These are phyloP conservation scores for Timema podura DNA, from an alignment of 2,888 invertebrate genomes.

Conservation along the genomic window DNA sequence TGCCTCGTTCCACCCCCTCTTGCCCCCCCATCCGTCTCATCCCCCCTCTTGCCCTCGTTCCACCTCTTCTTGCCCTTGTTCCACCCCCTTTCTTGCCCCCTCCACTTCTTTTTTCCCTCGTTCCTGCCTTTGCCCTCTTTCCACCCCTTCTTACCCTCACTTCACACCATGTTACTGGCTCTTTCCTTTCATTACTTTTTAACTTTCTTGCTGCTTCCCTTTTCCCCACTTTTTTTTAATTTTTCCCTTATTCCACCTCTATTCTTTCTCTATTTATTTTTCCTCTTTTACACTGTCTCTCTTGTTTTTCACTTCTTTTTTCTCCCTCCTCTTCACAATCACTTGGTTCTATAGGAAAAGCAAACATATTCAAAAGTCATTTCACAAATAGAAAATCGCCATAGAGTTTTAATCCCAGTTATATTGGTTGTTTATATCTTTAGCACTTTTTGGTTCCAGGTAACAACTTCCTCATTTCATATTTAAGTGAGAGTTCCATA, in stretches of 20 bases:
- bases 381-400: no score
- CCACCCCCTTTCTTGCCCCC: background rate
- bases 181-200: background rate
- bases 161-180: background rate
- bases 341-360: no score
- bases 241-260: background rate
- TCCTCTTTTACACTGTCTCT: background rate
- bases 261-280: background rate
- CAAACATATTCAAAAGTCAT: no score
- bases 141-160: background rate
- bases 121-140: background rate
- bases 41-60: background rate
- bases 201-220: background rate
- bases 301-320: background rate
- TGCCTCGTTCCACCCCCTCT: background rate
- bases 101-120: background rate
- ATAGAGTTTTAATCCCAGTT: no score
- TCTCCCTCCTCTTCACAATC: background rate
- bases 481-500: no score
- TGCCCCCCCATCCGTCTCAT: background rate
- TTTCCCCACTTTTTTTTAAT: background rate
- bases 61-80: background rate
- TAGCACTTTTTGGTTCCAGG: no score
- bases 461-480: no score
- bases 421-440: no score